Percentiles rank a stretch among this genome's conserved stretches.
Conservation (phyloP, 2,113 vertebrate species). For the Cathartes aura region DNA sequence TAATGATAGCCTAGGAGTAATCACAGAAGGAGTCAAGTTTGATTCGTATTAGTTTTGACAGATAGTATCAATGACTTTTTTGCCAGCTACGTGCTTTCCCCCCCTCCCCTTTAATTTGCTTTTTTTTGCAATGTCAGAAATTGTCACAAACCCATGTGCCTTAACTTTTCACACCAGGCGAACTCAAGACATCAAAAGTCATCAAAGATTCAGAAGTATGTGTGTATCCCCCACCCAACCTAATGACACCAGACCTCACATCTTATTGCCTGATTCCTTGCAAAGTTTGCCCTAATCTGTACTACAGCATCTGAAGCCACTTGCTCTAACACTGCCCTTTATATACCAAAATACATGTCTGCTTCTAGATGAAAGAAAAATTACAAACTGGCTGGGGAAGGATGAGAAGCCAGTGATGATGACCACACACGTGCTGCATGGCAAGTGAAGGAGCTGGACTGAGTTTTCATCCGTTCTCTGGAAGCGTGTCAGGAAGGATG, state of each 20-base stretch:
- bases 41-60: neutral
- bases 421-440: accelerated
- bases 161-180: neutral
- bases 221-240: accelerated
- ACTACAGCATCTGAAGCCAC: neutral
- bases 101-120: neutral
- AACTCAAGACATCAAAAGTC: neutral
- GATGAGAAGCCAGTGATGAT: neutral
- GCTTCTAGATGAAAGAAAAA: neutral
- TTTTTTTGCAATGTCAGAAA: neutral
- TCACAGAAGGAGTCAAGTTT: neutral
- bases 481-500: neutral
- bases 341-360: neutral
- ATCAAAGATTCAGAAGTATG: neutral
- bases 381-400: neutral
- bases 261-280: neutral
- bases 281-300: neutral
- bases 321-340: neutral
- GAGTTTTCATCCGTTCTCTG: neutral
- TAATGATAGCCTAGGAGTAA: neutral
- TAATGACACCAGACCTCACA: neutral
- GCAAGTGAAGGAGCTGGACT: neutral
- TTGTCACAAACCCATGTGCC: neutral
- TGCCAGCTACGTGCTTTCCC: neutral
- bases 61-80: neutral